Evolutionary conservation across 2,113 vertebrate species (phyloP).

Genomic region (Elachura formosa): DNA sequence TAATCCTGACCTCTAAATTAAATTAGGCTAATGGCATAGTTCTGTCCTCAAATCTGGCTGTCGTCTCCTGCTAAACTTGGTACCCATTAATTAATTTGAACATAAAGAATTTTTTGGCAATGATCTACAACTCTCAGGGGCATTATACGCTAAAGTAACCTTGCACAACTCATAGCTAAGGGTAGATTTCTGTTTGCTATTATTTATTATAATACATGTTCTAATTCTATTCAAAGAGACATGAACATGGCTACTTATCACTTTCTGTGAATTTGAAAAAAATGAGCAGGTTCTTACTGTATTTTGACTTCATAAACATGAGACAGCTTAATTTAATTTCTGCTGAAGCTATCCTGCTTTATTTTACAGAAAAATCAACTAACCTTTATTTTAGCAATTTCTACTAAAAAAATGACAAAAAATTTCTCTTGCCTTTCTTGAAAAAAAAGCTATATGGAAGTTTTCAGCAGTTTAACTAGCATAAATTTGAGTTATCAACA

Average conservation of each 20-base stretch:
- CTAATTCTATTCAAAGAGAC: not conserved
- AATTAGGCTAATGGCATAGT: not conserved
- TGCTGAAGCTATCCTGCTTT: not conserved
- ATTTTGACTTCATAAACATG: not conserved
- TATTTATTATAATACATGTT: not conserved
- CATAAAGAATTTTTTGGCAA: not conserved
- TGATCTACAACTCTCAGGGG: not conserved
- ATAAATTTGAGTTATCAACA: not conserved
- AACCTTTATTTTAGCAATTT: not conserved
- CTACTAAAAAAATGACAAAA: not conserved
- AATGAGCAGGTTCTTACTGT: not conserved
- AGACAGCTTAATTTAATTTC: not conserved
- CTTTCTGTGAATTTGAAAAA: not conserved
- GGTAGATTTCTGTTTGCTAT: not conserved
- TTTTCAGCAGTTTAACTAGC: not conserved
- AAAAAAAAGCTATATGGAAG: rapidly evolving
- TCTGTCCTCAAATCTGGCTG: not conserved
- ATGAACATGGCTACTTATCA: rapidly evolving
- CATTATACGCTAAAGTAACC: not conserved
- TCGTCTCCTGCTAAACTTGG: not conserved
- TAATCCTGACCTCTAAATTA: not conserved
- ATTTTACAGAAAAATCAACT: not conserved
- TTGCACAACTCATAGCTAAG: not conserved
- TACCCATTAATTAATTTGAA: not conserved
- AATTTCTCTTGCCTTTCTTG: not conserved